phyloP scores from a whole-genome alignment of 2,888 invertebrate species.

The Salpingus planirostris region DNA sequence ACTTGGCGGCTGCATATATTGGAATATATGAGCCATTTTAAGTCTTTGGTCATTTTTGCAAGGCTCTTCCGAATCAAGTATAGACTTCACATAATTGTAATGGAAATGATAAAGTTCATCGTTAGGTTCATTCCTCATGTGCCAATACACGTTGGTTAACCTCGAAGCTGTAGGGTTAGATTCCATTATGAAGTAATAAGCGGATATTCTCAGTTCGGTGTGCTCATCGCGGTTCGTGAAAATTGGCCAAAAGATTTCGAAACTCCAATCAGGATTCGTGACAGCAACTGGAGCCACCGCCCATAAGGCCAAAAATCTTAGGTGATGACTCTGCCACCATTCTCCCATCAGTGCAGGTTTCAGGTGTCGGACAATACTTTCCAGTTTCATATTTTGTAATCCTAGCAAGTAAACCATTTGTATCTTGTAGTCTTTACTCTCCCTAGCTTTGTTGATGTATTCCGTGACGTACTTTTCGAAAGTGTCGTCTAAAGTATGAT shows the following conservation, averaged over 20 bases:
- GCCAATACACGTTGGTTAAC: constrained; percentile 40
- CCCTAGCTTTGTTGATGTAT: constrained; percentile 24
- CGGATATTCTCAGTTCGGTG: constrained; percentile 38
- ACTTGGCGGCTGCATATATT: constrained; percentile 29
- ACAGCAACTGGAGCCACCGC: constrained; percentile 31
- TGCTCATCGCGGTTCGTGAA: constrained; percentile 37
- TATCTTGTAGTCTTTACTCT: constrained; percentile 28
- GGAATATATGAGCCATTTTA: constrained; percentile 33
- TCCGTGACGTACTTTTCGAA: constrained; percentile 25
- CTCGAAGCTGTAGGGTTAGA: constrained; percentile 33
- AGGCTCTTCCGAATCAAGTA: constrained; percentile 39
- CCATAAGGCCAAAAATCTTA: constrained; percentile 40
- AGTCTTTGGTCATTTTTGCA: constrained; percentile 33
- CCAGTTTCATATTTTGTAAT: constrained; percentile 41
- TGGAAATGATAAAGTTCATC: constrained; percentile 43
- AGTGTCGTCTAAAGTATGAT: constrained; percentile 14
- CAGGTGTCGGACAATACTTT: constrained; percentile 35
- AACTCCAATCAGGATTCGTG: constrained; percentile 19
- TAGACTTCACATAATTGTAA: constrained; percentile 33
- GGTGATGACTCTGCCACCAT: constrained; percentile 27
- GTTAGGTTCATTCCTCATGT: constrained; percentile 41
- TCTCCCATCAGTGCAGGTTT: constrained; percentile 39
- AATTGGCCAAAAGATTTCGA: constrained; percentile 43
- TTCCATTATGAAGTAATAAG: constrained; percentile 40
- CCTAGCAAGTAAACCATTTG: constrained; percentile 42